These are phyloP conservation scores for Elaeidobius kamerunicus DNA, from an alignment of 2,888 invertebrate species.

Conservation along the genomic window DNA sequence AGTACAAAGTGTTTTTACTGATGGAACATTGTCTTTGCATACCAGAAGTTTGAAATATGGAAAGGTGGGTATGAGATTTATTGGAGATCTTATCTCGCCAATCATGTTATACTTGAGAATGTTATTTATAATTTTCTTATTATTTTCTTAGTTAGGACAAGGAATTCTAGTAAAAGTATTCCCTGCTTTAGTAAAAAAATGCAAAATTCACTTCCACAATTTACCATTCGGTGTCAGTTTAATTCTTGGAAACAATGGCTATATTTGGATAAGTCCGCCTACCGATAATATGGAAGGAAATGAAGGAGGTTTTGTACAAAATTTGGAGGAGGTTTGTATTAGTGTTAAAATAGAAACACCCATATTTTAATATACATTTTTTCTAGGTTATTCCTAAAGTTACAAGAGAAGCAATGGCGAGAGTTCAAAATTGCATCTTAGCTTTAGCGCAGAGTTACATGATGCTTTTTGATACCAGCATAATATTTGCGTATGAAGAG, in stretches of 20 bases:
- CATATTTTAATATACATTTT: constrained; percentile 27
- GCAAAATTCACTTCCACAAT: constrained; percentile 95
- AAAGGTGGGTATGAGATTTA: constrained; percentile 59
- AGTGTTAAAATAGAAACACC: constrained; percentile 3
- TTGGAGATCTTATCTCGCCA: background rate
- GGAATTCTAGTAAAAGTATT: constrained; percentile 88
- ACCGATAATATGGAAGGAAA: constrained; percentile 61
- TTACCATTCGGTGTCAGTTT: constrained; percentile 87
- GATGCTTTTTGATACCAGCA: constrained; percentile 89
- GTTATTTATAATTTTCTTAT: background rate
- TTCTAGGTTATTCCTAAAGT: constrained; percentile 63
- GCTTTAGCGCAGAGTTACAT: constrained; percentile 84
- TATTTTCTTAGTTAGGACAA: constrained; percentile 66
- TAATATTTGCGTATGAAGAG: constrained; percentile 85
- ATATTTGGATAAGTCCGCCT: constrained; percentile 86
- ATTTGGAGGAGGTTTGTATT: constrained; percentile 59
- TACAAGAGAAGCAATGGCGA: constrained; percentile 82
- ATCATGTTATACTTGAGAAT: background rate
- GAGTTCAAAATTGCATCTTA: constrained; percentile 86
- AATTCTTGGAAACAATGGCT: constrained; percentile 95
- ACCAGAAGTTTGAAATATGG: constrained; percentile 97
- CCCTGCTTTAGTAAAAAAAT: constrained; percentile 84
- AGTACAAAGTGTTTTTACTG: constrained; percentile 88
- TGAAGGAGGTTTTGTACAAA: constrained; percentile 74
- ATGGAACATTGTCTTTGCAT: constrained; percentile 90